phyloP scores from a whole-genome alignment of 2,113 vertebrate genomes.

The Gila orcuttii region DNA sequence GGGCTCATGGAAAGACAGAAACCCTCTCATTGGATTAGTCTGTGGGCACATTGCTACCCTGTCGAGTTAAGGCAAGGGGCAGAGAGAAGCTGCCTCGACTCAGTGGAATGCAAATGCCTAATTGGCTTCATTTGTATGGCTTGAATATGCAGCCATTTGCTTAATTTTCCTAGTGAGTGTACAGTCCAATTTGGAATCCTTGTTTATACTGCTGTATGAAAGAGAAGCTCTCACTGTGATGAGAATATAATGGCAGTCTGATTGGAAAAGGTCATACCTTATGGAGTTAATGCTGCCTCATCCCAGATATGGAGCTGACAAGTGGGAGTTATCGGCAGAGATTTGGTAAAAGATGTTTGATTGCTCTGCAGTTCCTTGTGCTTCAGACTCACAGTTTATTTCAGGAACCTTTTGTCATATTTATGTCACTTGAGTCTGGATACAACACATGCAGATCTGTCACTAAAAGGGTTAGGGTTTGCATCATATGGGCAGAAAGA shows the following conservation, averaged over 20 bases:
- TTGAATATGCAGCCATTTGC: conserved; percentile 39
- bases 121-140: conserved; percentile 51
- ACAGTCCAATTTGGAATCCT: conserved; percentile 47
- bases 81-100: neutral
- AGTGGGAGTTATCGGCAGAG: conserved; percentile 27
- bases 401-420: neutral
- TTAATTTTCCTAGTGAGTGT: conserved; percentile 39
- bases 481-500: neutral
- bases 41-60: neutral
- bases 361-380: conserved; percentile 10
- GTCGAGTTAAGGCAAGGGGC: neutral
- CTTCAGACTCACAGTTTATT: neutral
- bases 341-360: conserved; percentile 29
- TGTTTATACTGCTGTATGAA: conserved; percentile 43
- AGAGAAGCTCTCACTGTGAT: conserved; percentile 34
- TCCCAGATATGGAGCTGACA: conserved; percentile 2
- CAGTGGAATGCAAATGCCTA: conserved; percentile 44
- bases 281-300: conserved; percentile 33
- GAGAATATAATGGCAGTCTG: conserved; percentile 31
- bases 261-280: conserved; percentile 50
- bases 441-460: neutral
- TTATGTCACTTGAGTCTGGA: neutral
- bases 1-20: conserved; percentile 6
- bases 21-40: neutral
- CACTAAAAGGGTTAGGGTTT: neutral